Percentiles rank a stretch among this genome's conserved stretches.
phyloP scores from a whole-genome alignment of 1,140 invertebrate species.

The Colletes gigas region DNA sequence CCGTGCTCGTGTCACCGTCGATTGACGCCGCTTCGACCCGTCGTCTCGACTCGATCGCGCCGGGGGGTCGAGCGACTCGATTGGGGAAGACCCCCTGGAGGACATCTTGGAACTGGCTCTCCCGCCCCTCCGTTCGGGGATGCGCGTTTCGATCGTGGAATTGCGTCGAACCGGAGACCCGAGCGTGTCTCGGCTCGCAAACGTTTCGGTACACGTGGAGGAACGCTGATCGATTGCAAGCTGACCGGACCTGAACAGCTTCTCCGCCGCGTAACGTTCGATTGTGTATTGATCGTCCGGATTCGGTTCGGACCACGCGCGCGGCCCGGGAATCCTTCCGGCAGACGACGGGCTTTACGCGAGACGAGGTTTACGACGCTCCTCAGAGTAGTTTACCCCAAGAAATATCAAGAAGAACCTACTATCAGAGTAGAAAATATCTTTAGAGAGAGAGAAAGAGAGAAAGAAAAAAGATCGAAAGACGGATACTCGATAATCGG shows the following conservation, averaged over 20 bases:
- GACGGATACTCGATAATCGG: slow-evolving; percentile 40
- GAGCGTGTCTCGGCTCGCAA: not conserved
- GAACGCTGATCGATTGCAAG: slow-evolving; percentile 18
- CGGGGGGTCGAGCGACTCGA: not conserved
- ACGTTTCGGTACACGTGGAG: slow-evolving; percentile 17
- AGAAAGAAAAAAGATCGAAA: not conserved
- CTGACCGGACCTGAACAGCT: not conserved
- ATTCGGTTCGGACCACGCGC: not conserved
- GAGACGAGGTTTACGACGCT: no score
- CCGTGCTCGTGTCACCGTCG: slow-evolving; percentile 27
- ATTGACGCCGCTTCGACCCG: slow-evolving; percentile 29
- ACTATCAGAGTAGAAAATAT: no score
- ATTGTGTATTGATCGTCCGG: slow-evolving; percentile 29
- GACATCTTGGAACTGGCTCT: slow-evolving; percentile 52
- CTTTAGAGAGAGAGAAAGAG: not conserved
- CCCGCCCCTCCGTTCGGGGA: not conserved
- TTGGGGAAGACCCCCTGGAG: slow-evolving; percentile 12
- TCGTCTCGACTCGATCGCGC: slow-evolving; percentile 25
- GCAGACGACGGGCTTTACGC: no score
- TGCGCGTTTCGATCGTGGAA: slow-evolving; percentile 50
- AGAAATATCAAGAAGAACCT: no score
- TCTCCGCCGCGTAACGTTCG: slow-evolving; percentile 5
- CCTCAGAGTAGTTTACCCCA: no score
- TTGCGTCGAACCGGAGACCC: not conserved
- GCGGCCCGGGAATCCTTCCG: not conserved